Evolutionary conservation across 2,888 invertebrate genomes (phyloP).

Genomic region (Eretmocerus hayati): DNA sequence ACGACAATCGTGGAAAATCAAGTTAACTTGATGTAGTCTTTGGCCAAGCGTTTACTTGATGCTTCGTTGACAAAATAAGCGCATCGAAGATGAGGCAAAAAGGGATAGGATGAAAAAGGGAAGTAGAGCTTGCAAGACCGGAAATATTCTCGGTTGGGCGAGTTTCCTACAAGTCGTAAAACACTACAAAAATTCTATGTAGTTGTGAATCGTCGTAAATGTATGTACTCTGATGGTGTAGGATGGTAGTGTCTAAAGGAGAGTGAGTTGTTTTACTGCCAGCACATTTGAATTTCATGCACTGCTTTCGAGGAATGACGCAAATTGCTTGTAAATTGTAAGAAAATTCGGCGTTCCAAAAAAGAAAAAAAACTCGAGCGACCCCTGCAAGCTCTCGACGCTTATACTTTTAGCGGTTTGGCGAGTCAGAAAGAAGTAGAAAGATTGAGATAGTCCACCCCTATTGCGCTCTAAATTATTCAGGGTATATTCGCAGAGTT

Average conservation of each 20-base stretch:
- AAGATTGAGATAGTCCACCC: neutral
- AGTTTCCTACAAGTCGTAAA: conserved; percentile 19
- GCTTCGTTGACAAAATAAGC: neutral
- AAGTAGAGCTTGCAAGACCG: conserved; percentile 1
- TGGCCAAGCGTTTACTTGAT: neutral
- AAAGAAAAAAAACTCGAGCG: neutral
- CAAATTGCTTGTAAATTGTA: conserved; percentile 18
- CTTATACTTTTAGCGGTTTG: conserved; percentile 8
- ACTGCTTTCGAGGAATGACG: conserved; percentile 20
- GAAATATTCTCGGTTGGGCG: conserved; percentile 19
- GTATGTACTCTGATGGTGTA: conserved; percentile 1
- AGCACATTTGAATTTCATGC: conserved; percentile 21
- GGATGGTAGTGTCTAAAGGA: conserved; percentile 7
- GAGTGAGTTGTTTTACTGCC: conserved; percentile 21
- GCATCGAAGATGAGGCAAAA: neutral
- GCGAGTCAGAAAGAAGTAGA: neutral
- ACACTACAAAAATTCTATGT: conserved; percentile 1
- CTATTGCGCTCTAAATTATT: conserved; percentile 6
- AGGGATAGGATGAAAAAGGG: neutral
- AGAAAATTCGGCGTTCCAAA: neutral
- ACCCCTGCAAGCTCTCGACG: too few species aligned
- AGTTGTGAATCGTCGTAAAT: neutral
- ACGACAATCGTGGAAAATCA: conserved; percentile 2
- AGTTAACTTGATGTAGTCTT: neutral
- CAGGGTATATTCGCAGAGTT: conserved; percentile 6